Conservation (phyloP, 2,113 vertebrate species). For the Neolamprologus fasciatus region DNA sequence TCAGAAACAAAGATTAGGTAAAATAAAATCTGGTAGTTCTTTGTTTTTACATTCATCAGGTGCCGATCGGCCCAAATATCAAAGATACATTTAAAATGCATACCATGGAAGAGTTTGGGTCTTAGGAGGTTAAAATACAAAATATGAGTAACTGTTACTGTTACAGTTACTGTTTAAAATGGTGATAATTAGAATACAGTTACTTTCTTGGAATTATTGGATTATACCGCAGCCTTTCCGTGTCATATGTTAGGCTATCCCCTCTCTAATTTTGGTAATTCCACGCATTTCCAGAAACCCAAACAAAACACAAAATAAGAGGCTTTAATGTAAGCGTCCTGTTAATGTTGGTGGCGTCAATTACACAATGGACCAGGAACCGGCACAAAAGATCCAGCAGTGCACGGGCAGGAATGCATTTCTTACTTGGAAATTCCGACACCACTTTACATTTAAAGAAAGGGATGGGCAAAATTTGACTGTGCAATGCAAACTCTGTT, state of each 20-base stretch:
- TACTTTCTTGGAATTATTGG: background rate
- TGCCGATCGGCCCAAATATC: background rate
- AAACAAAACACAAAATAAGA: too few species aligned
- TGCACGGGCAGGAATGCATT: background rate
- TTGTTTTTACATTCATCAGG: background rate
- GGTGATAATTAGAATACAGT: background rate
- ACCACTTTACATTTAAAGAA: background rate
- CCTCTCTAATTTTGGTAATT: background rate
- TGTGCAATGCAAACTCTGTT: background rate
- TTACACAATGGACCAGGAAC: background rate
- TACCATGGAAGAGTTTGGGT: rapidly evolving
- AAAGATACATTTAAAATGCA: rapidly evolving
- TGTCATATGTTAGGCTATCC: background rate
- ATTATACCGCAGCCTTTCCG: rapidly evolving
- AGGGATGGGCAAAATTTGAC: rapidly evolving
- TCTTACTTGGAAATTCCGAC: background rate
- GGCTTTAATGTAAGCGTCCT: background rate
- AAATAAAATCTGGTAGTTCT: background rate
- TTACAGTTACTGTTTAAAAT: rapidly evolving
- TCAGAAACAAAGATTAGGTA: background rate
- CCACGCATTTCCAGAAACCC: background rate
- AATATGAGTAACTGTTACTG: background rate
- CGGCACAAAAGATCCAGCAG: background rate
- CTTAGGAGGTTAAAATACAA: background rate
- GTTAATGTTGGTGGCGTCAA: background rate